Evolutionary conservation across 2,797 vertebrate species (phyloP).

Genomic region (Chelon auratus): DNA sequence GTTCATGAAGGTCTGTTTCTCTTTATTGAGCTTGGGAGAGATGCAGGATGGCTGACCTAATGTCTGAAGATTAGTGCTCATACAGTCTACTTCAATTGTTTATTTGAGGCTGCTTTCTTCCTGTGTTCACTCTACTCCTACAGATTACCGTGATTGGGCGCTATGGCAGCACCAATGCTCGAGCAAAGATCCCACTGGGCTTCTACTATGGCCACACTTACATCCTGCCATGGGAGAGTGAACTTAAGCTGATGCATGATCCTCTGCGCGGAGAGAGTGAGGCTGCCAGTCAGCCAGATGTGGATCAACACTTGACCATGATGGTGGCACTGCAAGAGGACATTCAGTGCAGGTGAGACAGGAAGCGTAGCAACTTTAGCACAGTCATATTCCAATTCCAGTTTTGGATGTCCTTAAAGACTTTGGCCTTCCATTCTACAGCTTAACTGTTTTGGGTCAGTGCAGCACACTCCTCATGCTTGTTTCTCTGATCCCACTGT

Average conservation of each 20-base stretch:
- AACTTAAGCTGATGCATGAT: slow-evolving; percentile 96
- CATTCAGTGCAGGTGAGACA: slow-evolving; percentile 95
- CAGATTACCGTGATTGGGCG: slow-evolving; percentile 99
- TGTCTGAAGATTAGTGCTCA: not conserved
- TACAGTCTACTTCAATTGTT: not conserved
- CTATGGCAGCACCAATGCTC: slow-evolving; percentile 98
- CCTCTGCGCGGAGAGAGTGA: slow-evolving; percentile 94
- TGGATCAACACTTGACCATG: slow-evolving; percentile 97
- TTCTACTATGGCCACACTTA: slow-evolving; percentile 99
- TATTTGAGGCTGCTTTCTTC: not conserved
- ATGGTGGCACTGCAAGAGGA: slow-evolving; percentile 98
- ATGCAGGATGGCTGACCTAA: not conserved
- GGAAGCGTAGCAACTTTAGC: not conserved
- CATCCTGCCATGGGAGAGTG: slow-evolving; percentile 97
- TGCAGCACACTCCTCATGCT: not conserved
- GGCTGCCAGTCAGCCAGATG: slow-evolving; percentile 91
- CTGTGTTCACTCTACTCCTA: not conserved
- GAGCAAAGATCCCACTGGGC: slow-evolving; percentile 97
- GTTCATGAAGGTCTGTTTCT: slow-evolving; percentile 95
- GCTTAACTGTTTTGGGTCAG: not conserved
- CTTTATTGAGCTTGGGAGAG: slow-evolving; percentile 15
- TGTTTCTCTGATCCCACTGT: not conserved
- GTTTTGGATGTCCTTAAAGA: too few relatives aligned
- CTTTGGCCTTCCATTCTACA: not conserved
- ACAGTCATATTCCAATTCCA: too few relatives aligned